phyloP scores from a whole-genome alignment of 2,888 invertebrate genomes.

The Drosophila nr. fundita region DNA sequence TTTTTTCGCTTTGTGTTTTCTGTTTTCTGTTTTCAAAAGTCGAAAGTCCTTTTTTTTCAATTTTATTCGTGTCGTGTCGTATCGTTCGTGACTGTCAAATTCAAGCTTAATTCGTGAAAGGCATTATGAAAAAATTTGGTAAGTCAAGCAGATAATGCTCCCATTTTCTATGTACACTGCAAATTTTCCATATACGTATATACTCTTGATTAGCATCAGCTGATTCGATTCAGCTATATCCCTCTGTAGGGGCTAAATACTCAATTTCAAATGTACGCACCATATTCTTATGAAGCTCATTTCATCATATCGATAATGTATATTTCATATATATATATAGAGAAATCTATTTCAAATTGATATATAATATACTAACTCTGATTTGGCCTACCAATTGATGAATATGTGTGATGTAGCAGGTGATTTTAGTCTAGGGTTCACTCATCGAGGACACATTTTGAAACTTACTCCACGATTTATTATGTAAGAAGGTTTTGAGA shows the following conservation, averaged over 20 bases:
- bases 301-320: not conserved
- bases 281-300: not conserved
- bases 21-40: constrained; percentile 36
- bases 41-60: constrained; percentile 21
- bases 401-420: not conserved
- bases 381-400: not conserved
- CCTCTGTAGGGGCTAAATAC: not conserved
- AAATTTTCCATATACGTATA: not conserved
- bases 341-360: not conserved
- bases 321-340: not conserved
- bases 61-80: constrained; percentile 27
- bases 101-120: constrained; percentile 15
- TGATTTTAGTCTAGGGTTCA: not conserved
- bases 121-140: constrained; percentile 74
- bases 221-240: not conserved
- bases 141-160: constrained; percentile 29
- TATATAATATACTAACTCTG: too few species aligned
- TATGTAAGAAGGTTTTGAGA: not conserved
- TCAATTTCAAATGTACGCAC: too few species aligned
- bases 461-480: not conserved
- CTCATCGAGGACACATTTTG: not conserved
- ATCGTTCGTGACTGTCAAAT: constrained; percentile 21
- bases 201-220: not conserved
- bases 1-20: constrained; percentile 42
- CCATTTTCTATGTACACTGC: not conserved